Base-by-base conservation (phyloP, 2,113 vertebrate genomes). In the Pygoscelis antarcticus region DNA sequence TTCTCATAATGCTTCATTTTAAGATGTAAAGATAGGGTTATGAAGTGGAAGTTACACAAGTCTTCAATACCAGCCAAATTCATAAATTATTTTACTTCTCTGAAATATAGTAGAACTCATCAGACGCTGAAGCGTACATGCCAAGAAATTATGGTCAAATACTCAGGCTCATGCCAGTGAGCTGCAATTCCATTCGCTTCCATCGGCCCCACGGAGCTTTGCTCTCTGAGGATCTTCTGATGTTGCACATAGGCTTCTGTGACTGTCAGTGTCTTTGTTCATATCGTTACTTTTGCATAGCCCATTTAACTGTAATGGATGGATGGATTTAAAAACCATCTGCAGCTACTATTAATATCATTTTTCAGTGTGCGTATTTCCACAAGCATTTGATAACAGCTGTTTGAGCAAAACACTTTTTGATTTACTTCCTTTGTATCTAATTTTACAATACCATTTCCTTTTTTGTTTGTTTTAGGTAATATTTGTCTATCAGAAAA, bases 261-360 rank as follows among this genome's bases (percentile, higher is more conserved):
- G 68, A 15, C 80, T 83, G 15, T 10, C 49, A 7, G 7, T 65
- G 44, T 44, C 82, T 60, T 83, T 74, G 71, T n/a, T 92, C 34
- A 6, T 42, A n/a, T 47, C 0, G 0, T 62, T 49, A 36, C 42
- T 77, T 90, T 58, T 60, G 19, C 72, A 8, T 60, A 70, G 55
- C 32, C 36, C n/a, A 18, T 75, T 83, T 90, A 89, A 47, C 83
- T 92, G 57, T 82, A 89, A 93, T 80, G 71, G 85, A 85, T 90
- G 60, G 62, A 83, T 74, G 90, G 80, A 84, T 89, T 90, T 92
- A 79, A 83, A 95, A 95, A 60, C 72, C 89, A 95, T 96, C 89
- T 95, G 92, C 81, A 76, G 80, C 36, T 76, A 57, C 92, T 96
- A 95, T 95, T 96, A 92, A 96, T 97, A 92, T 69, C 38, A 23